Percentiles rank a stretch among this genome's conserved stretches.
Conservation (phyloP, 2,797 vertebrate species). For the Chelmon rostratus region DNA sequence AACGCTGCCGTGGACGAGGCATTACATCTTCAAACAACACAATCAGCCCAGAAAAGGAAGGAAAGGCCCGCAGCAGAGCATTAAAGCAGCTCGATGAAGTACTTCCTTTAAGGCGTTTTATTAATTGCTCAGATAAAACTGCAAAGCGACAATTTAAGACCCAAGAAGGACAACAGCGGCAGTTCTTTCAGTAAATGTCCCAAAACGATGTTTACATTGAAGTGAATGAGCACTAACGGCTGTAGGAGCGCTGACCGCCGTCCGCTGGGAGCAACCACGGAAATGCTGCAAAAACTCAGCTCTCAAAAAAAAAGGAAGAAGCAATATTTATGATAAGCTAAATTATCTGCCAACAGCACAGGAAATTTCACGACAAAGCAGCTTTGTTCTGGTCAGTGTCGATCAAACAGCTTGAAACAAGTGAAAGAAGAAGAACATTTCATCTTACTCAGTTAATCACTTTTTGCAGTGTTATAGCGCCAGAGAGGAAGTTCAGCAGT, state of each 20-base stretch:
- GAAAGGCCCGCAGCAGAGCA: not conserved
- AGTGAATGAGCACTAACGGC: not conserved
- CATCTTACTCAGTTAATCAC: no score
- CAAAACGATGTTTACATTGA: not conserved
- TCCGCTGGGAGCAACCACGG: not conserved
- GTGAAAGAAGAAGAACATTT: no score
- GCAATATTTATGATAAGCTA: no score
- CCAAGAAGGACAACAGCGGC: conserved; percentile 20
- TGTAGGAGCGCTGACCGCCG: not conserved
- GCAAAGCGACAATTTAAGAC: conserved; percentile 9
- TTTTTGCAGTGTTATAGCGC: no score
- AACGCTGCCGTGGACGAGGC: conserved; percentile 49
- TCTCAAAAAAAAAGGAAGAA: no score
- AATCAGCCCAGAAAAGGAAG: conserved; percentile 19
- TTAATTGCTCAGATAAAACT: conserved; percentile 38
- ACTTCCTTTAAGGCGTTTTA: conserved; percentile 16
- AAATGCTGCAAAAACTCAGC: no score
- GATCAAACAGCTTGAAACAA: no score
- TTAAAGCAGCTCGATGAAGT: conserved; percentile 7
- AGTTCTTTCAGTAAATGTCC: conserved; percentile 7
- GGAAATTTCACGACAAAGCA: no score
- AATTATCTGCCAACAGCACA: no score
- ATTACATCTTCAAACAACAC: conserved; percentile 44
- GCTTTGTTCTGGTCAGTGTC: no score
- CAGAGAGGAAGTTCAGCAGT: not conserved